These are phyloP conservation scores for Drosophila robusta DNA, from an alignment of 2,888 invertebrate genomes.

Conservation along the genomic window DNA sequence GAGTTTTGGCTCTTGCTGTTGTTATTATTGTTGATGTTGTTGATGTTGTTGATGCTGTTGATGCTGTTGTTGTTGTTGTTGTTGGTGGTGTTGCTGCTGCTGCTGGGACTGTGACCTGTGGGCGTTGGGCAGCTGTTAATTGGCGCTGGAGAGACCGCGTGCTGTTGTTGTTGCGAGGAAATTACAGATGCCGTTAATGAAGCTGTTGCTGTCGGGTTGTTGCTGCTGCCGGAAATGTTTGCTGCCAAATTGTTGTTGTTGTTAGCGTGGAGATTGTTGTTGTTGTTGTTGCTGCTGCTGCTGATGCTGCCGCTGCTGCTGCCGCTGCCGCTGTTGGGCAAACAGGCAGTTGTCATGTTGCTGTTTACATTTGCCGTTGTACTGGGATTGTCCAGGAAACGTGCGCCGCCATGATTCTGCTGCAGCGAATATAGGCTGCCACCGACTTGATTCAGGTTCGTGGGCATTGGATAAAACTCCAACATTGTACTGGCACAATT, in stretches of 20 bases:
- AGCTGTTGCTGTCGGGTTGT: conserved; percentile 67
- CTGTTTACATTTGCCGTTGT: conserved; percentile 49
- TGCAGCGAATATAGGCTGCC: conserved; percentile 82
- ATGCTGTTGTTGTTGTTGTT: conserved; percentile 42
- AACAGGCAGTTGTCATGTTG: conserved; percentile 60
- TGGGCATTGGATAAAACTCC: conserved; percentile 85
- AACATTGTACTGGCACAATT: conserved; percentile 77
- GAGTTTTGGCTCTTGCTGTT: conserved; percentile 63
- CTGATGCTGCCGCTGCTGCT: conserved; percentile 36
- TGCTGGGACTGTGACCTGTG: conserved; percentile 68
- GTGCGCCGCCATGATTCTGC: conserved; percentile 81
- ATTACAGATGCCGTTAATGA: conserved; percentile 77
- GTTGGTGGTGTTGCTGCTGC: conserved; percentile 17
- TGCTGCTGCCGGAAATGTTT: conserved; percentile 67
- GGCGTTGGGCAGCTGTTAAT: conserved; percentile 79
- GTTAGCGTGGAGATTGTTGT: conserved; percentile 40
- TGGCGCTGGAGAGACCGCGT: conserved; percentile 63
- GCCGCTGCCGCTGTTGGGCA: conserved; percentile 47
- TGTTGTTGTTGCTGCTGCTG: conserved; percentile 50
- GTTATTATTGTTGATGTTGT: conserved; percentile 34
- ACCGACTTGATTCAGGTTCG: conserved; percentile 83
- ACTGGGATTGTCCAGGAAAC: conserved; percentile 82
- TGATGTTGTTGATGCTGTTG: conserved; percentile 42
- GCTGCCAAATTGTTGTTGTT: conserved; percentile 55
- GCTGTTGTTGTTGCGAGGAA: conserved; percentile 62